Evolutionary conservation across 2,888 invertebrate species (phyloP).

Genomic region (Agrochola lychnidis): DNA sequence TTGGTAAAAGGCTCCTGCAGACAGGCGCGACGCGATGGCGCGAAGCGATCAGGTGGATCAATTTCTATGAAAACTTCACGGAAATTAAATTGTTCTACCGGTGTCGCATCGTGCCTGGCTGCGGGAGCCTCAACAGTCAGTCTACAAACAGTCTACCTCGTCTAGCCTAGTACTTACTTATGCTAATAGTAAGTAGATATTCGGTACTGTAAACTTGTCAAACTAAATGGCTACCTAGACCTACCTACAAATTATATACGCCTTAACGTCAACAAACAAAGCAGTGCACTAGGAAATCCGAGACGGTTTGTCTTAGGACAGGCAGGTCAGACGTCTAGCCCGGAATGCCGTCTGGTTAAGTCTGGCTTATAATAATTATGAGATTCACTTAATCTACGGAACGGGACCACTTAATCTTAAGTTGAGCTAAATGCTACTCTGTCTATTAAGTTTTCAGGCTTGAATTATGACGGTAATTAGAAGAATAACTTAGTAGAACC

Average conservation of each 20-base stretch:
- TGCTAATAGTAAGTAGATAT: background rate
- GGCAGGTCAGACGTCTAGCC: conserved; percentile 60
- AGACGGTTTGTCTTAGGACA: conserved; percentile 59
- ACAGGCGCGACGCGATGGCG: no score
- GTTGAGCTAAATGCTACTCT: conserved; percentile 12
- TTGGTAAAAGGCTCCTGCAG: no score
- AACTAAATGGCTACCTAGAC: conserved; percentile 12
- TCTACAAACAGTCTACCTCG: background rate
- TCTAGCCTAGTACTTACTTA: background rate
- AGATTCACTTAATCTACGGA: conserved; percentile 47
- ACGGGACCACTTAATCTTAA: conserved; percentile 34
- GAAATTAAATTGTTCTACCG: no score
- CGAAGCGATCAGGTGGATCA: no score
- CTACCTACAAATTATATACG: conserved; percentile 23
- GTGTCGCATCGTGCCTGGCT: no score
- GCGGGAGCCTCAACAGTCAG: background rate
- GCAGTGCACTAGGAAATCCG: conserved; percentile 51
- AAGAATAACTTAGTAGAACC: conserved; percentile 8
- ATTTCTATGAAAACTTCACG: no score
- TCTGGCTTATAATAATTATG: conserved; percentile 45
- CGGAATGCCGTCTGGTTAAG: conserved; percentile 32
- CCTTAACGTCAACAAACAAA: conserved; percentile 49
- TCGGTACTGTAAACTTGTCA: conserved; percentile 1
- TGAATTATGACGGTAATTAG: conserved; percentile 22
- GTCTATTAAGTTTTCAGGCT: conserved; percentile 35